Evolutionary conservation across 2,113 vertebrate species (phyloP).

Genomic region (Syngnathus floridae): DNA sequence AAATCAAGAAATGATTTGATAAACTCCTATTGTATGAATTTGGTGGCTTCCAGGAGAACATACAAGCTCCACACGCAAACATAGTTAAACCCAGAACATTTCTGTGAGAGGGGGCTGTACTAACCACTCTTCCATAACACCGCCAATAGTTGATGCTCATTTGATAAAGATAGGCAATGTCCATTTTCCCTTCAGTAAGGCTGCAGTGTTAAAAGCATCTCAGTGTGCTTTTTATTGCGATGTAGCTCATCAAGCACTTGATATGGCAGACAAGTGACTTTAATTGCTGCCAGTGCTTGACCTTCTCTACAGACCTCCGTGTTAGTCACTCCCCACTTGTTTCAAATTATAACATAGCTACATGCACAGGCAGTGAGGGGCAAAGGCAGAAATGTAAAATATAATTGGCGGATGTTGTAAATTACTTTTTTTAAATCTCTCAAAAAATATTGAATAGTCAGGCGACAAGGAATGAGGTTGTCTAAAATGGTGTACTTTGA

Average conservation of each 20-base stretch:
- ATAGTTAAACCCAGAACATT: not conserved
- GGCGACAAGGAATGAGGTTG: not conserved
- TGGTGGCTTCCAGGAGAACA: not conserved
- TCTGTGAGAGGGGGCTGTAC: not conserved
- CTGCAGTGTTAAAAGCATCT: not conserved
- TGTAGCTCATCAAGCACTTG: constrained; percentile 55
- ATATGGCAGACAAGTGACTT: constrained; percentile 57
- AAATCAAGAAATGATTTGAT: not conserved
- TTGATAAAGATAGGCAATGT: not conserved
- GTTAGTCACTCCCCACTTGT: constrained; percentile 59
- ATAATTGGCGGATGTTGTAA: not conserved
- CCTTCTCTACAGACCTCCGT: constrained; percentile 51
- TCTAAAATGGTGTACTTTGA: not conserved
- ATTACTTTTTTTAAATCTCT: not conserved
- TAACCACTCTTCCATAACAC: not conserved
- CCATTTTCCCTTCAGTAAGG: not conserved
- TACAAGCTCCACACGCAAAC: not conserved
- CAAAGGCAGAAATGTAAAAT: not conserved
- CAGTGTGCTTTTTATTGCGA: constrained; percentile 46
- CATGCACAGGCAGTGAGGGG: constrained; percentile 7
- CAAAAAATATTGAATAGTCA: constrained; percentile 1
- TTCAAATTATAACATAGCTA: constrained; percentile 52
- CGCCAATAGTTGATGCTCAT: not conserved
- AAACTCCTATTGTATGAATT: no score
- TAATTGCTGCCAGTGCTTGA: constrained; percentile 61